Base-by-base conservation (phyloP, 2,797 vertebrate species). In the Neopelma chrysocephalum region DNA sequence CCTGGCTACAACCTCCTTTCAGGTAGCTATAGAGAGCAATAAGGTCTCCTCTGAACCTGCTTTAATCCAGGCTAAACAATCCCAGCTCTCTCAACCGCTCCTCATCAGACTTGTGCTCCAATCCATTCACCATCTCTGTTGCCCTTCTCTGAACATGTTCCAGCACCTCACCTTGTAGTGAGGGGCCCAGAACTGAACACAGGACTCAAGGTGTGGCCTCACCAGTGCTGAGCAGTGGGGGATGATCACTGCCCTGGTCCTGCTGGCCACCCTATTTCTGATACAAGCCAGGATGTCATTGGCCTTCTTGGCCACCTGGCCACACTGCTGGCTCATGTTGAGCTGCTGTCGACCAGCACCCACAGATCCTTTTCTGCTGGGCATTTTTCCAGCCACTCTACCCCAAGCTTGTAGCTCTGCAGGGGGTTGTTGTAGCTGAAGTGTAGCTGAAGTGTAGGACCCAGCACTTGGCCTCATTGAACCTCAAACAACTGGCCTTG, bases 161-260 rank as follows among this genome's bases (percentile, higher is more conserved):
- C 7, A 42, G 26, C 50, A 36, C 5, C 26, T 50, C 32, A 32
- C 36, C 10, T 19, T 51, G 18, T 6, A 29, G 15, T 29, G 45
- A 50, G 18, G 6, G 12, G 18, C 32, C 16, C 43, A 50, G 43
- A 80, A 38, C 12, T 58, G n/a, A 29, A 14, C 29, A 25, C 13
- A n/a, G 22, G 2, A 20, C 45, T 38, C 0, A 0, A 25, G n/a
- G 23, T n/a, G 32, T 0, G 0, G 19, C 11, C 19, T 57, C 38
- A 57, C 12, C 26, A 36, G 27, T 17, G 12, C 43, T 15, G 15
- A 23, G 27, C n/a, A 23, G 1, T 1, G 6, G 23, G 10, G 15
- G 6, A 6, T 1, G 11, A 13, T 14, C 32, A 1, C 27, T 72
- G 27, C 19, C 15, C 22, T 17, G 43, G 5, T 65, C 6, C 43